Percentiles rank a stretch among this genome's conserved stretches.
Evolutionary conservation across 2,888 invertebrate genomes (phyloP).

Genomic region (Tetanocera ferruginea): DNA sequence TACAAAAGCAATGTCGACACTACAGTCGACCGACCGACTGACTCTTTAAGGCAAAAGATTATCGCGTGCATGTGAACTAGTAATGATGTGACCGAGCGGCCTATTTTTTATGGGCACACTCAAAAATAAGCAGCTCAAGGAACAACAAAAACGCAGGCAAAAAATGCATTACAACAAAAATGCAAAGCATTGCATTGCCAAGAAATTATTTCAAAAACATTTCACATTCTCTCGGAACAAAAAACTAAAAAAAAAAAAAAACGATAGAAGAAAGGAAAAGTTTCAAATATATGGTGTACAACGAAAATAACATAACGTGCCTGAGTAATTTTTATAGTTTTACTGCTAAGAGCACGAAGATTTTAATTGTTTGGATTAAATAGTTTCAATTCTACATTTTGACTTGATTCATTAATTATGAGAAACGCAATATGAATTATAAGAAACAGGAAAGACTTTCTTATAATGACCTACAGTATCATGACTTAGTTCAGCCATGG

Average conservation of each 20-base stretch:
- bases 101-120: conserved; percentile 5
- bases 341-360: not conserved
- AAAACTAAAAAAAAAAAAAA: not conserved
- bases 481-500: too few species aligned
- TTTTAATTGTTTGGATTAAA: too few species aligned
- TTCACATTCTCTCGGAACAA: not conserved
- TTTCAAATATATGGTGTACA: not conserved
- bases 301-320: not conserved
- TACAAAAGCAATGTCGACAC: not conserved
- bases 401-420: too few species aligned
- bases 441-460: too few species aligned
- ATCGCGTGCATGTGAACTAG: conserved; percentile 26
- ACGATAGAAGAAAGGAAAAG: conserved; percentile 1
- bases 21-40: not conserved
- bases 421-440: too few species aligned
- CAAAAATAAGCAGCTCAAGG: not conserved
- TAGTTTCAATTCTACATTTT: too few species aligned
- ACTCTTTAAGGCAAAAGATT: not conserved
- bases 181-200: conserved; percentile 1
- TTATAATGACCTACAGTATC: too few species aligned
- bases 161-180: not conserved
- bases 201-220: conserved; percentile 18
- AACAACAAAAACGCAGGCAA: not conserved
- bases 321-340: not conserved
- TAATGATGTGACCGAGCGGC: not conserved